Evolutionary conservation across 2,888 invertebrate genomes (phyloP), one percentile per base, ranked within the genome.

Genomic region (Harpalus rufipes): DNA sequence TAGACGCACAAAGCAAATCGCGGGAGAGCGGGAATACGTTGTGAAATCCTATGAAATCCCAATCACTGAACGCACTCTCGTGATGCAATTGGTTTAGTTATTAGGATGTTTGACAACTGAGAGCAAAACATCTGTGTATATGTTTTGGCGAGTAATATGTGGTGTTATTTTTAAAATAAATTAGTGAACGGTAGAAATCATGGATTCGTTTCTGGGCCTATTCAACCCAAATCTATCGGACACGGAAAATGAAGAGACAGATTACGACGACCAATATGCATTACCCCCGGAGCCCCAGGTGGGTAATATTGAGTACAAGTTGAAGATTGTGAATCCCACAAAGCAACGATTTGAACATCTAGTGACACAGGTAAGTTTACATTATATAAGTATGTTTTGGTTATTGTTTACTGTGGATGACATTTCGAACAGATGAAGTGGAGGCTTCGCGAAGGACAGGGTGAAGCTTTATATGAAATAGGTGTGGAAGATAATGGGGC

Each of bases 401-500:
- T 68, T 59, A 18, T 6, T 25, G n/a, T 61, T 63, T 63, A 85
- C 41, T 84, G 44, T 61, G 51, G 44, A 14, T 51, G 41, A 58
- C 81, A 51, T 79, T 44, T 44, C 21, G 14, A 16, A 0, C 88
- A 95, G 95, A 94, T 99, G 94, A 99, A 99, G 92, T 99, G 99
- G 99, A 94, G 99, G 0, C 93, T 99, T 8, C 94, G 97, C 0
- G 98, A 98, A 91, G 98, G 99, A 39, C 97, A 98, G 87, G 99
- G 99, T 0, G 97, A 98, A 90, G 99, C 99, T 0, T 97, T 99
- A 86, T 99, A 99, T 92, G 98, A 99, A 91, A 96, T 99, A 78
- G 99, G 99, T 0, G 97, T 98, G 1, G 95, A 97, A 85, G 98
- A 97, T 91, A 96, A 96, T 88, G 98, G 98, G 0, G 93, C 95